Evolutionary conservation across 1,140 invertebrate genomes (phyloP), one percentile per base, ranked within the genome.

Genomic region (Sycophaga agraensis): DNA sequence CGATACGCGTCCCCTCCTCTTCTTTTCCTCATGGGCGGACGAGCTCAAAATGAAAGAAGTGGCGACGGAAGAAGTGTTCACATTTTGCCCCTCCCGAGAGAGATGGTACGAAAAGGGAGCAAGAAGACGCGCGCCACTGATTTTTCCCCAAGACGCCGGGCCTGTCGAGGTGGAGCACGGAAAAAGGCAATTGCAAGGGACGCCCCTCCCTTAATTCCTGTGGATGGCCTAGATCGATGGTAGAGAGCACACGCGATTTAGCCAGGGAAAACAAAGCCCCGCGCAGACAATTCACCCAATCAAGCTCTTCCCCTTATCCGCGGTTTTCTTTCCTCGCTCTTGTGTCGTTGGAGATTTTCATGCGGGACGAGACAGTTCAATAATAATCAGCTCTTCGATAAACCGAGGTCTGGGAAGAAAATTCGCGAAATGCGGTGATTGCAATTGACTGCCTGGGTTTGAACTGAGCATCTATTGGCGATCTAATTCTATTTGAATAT

Each of bases 141-240:
- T 54, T 61, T 61, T 54, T 54, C 59, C 21, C 21, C 39, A 21
- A 45, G 37, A 51, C 24, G 16, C 6, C 37, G 34, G n/a, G 34
- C 39, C 48, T 43, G 37, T 51, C 19, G 24, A 57, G 22, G 28
- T 16, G n/a, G 45, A 26, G 21, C 21, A 21, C 21, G 48, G 17
- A 50, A 59, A 45, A 53, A 60, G 40, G 39, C 58, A 60, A 60
- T 60, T 60, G 58, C 26, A 16, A 34, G 57, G 37, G 49, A 51
- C 45, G 49, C 48, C 58, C 58, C 37, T 53, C 58, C 58, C 37
- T 53, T 60, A 45, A 53, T 51, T 51, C 49, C 14, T 19, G 14
- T 50, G 57, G 48, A 59, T 54, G 50, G 50, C 42, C 50, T 40
- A 61, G 59, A 61, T 61, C 50, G 59, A 61, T 61, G 21, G 35